Base-by-base conservation (phyloP, 2,888 invertebrate genomes). In the Parapristionchus giblindavisi region DNA sequence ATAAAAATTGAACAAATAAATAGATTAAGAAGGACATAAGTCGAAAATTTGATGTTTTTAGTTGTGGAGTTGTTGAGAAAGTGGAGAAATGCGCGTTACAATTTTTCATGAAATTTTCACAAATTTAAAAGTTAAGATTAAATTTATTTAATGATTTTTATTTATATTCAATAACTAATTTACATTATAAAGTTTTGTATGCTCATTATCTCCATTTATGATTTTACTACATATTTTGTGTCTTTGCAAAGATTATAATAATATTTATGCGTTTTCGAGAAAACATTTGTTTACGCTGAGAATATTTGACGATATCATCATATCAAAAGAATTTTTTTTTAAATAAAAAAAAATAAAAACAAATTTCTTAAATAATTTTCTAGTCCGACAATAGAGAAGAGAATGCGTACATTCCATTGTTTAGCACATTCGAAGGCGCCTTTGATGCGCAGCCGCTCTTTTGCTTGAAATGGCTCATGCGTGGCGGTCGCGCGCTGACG, bases 401-500 rank as follows among this genome's bases (percentile, higher is more conserved):
- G 36, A 24, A 36, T 17, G 32, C 38, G 61, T n/a, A 36, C 36
- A n/a, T 11, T 58, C 0, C 58, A 14, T 2, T 34, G 34, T 5
- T 29, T 34, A 29, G 58, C 56, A 34, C 17, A 58, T 63, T 63
- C 24, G 63, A 63, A 63, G 3, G 17, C n/a, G 11, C 3, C 38
- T 63, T 63, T 24, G 63, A 63, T 54, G 56, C n/a, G 56, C 56
- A 54, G 11, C 8, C 43, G 61, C 43, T 14, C 65, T 29, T 48
- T 40, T 29, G 17, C 27, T 21, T 21, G 17, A 24, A 14, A 48
- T 27, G 32, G 21, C 29, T 29, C 43, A 34, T 21, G 43, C 27
- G 48, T 29, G 43, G 43, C 17, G 14, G 14, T 48, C 21, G 65
- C 65, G 14, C 21, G 65, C 65, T 65, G 65, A 65, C 65, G 65